Evolutionary conservation across 2,888 invertebrate species (phyloP).

Genomic region (Himalopsyche kuldschensis): DNA sequence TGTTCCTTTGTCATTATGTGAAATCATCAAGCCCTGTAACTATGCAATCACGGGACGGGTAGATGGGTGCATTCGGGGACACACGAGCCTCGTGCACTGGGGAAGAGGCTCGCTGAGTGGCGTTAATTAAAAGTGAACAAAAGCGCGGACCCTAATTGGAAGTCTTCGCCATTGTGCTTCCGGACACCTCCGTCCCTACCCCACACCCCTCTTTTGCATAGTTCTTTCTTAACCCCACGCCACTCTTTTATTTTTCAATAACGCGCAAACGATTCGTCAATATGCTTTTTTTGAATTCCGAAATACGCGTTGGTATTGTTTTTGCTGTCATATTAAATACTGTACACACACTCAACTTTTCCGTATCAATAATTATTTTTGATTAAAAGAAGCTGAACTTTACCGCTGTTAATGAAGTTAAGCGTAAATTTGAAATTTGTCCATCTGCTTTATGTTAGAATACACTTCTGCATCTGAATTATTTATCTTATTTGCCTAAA

Average conservation of each 20-base stretch:
- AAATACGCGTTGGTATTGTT: too few species aligned
- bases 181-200: not conserved
- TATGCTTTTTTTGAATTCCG: too few species aligned
- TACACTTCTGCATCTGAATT: too few species aligned
- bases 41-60: not conserved
- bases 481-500: too few species aligned
- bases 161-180: slow-evolving; percentile 1
- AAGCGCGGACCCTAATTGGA: slow-evolving; percentile 6
- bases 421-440: too few species aligned
- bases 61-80: slow-evolving; percentile 11
- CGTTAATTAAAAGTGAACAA: slow-evolving; percentile 7
- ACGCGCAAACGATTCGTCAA: not conserved
- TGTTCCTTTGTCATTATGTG: not conserved
- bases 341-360: too few species aligned
- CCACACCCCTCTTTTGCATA: not conserved
- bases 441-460: too few species aligned
- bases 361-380: too few species aligned
- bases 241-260: not conserved
- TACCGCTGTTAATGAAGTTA: too few species aligned
- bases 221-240: not conserved
- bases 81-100: slow-evolving; percentile 10
- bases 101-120: not conserved
- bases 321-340: too few species aligned
- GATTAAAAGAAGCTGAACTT: too few species aligned
- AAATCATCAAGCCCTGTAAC: not conserved